Percentiles rank a stretch among this genome's conserved stretches.
Evolutionary conservation across 30 jellyfish, hydroid and myxozoan species (phyloP).

Genomic region (Mastigias papua): DNA sequence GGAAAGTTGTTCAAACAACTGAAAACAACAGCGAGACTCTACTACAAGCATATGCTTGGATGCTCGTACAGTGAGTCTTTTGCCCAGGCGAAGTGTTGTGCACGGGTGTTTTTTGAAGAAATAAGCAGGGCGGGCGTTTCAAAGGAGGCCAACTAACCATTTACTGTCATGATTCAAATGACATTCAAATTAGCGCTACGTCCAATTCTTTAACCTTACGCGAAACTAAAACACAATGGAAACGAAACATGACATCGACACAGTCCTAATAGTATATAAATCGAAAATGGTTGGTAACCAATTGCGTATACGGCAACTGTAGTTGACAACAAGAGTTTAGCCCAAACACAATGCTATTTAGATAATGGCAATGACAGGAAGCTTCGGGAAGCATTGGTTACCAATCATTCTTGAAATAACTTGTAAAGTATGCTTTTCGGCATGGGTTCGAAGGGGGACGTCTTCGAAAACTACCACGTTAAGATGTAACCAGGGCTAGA

Average conservation of each 20-base stretch:
- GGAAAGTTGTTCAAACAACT: too few species aligned
- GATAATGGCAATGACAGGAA: not conserved
- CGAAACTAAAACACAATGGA: constrained; percentile 44
- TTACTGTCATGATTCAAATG: not conserved
- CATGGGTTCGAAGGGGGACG: not conserved
- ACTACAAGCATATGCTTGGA: too few species aligned
- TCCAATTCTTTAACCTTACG: constrained; percentile 20
- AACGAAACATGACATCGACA: constrained; percentile 11
- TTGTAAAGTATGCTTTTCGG: not conserved
- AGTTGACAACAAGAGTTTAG: too few species aligned
- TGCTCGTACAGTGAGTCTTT: too few species aligned
- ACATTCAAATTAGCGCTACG: constrained; percentile 17
- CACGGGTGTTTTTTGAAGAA: too few species aligned
- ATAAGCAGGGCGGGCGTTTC: not conserved
- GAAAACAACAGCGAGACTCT: too few species aligned
- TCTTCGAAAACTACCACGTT: not conserved
- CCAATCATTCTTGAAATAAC: not conserved
- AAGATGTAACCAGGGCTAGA: not conserved
- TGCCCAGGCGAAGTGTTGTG: too few species aligned
- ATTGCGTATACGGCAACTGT: too few species aligned
- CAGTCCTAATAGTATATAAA: constrained; percentile 10
- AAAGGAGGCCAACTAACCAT: not conserved
- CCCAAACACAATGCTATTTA: too few species aligned
- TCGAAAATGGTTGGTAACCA: constrained; percentile 9
- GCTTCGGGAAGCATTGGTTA: not conserved